Evolutionary conservation across 2,797 vertebrate species (phyloP).

Genomic region (Aulostomus chinensis): DNA sequence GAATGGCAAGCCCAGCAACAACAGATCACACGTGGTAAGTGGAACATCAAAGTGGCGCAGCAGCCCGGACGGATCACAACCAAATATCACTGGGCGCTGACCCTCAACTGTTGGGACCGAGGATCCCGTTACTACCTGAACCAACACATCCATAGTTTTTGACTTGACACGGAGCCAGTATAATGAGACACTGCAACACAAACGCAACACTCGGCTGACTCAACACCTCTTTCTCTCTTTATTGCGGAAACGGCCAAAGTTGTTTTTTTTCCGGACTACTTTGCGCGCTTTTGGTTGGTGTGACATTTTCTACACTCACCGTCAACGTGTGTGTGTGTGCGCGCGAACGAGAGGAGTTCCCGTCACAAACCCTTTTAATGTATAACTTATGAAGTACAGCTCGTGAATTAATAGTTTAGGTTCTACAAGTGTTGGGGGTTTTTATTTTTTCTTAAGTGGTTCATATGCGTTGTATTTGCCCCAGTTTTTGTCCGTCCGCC

Average conservation of each 20-base stretch:
- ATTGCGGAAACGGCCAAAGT: conserved; percentile 60
- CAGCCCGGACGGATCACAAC: conserved; percentile 9
- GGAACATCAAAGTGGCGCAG: conserved; percentile 29
- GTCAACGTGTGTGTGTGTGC: conserved; percentile 15
- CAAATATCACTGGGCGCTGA: not conserved
- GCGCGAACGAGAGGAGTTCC: conserved; percentile 19
- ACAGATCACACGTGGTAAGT: conserved; percentile 94
- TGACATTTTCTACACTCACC: conserved; percentile 42
- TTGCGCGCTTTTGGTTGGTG: conserved; percentile 54
- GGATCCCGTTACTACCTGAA: conserved; percentile 21
- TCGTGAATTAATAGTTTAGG: no score
- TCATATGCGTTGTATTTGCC: conserved; percentile 32
- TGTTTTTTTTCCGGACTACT: conserved; percentile 66
- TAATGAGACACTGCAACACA: no score
- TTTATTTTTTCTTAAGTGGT: not conserved
- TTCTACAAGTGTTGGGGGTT: no score
- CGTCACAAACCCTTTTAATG: conserved; percentile 14
- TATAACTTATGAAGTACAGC: no score
- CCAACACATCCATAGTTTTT: conserved; percentile 26
- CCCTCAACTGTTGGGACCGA: not conserved
- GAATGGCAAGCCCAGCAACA: conserved; percentile 98
- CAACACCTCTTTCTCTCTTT: not conserved
- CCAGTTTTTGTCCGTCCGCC: conserved; percentile 34
- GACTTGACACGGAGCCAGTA: not conserved
- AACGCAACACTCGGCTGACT: not conserved